Conservation (phyloP, 1,140 invertebrate species). For the Centruroides vittatus region DNA sequence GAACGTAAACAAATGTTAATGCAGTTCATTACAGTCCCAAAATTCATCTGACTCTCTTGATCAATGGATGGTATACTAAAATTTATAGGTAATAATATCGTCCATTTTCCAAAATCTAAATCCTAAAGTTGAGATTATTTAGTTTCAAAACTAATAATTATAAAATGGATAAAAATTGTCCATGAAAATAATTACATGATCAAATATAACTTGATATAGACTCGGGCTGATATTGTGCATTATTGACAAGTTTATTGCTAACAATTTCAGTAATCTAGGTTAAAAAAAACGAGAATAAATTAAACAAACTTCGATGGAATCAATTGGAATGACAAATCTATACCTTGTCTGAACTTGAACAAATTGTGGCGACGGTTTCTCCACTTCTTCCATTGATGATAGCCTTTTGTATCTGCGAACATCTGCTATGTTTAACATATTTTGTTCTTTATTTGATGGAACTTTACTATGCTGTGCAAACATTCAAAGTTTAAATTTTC, state of each 20-base stretch:
- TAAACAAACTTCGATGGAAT: too few relatives aligned
- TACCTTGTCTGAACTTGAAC: conserved; percentile 22
- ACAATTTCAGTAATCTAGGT: conserved; percentile 24
- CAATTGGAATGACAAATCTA: background rate
- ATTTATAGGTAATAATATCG: conserved; percentile 22
- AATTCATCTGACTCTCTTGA: conserved; percentile 21
- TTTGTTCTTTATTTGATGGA: too few relatives aligned
- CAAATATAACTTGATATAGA: conserved; percentile 25
- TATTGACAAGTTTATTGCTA: conserved; percentile 20
- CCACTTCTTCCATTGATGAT: conserved; percentile 24
- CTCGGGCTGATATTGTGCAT: conserved; percentile 26
- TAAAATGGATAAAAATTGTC: background rate
- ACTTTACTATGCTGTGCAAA: too few relatives aligned
- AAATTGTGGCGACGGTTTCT: conserved; percentile 20
- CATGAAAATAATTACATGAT: conserved; percentile 22
- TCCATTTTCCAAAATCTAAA: conserved; percentile 24
- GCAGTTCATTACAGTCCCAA: conserved; percentile 27
- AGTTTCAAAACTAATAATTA: background rate
- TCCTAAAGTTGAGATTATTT: conserved; percentile 17
- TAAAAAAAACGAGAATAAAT: conserved; percentile 4
- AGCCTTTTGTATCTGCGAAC: background rate
- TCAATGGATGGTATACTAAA: conserved; percentile 28
- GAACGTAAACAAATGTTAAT: conserved; percentile 24
- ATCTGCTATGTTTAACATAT: too few relatives aligned
- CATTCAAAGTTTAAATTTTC: too few relatives aligned